Base-by-base conservation (phyloP, 2,113 vertebrate species). In the Naja naja region DNA sequence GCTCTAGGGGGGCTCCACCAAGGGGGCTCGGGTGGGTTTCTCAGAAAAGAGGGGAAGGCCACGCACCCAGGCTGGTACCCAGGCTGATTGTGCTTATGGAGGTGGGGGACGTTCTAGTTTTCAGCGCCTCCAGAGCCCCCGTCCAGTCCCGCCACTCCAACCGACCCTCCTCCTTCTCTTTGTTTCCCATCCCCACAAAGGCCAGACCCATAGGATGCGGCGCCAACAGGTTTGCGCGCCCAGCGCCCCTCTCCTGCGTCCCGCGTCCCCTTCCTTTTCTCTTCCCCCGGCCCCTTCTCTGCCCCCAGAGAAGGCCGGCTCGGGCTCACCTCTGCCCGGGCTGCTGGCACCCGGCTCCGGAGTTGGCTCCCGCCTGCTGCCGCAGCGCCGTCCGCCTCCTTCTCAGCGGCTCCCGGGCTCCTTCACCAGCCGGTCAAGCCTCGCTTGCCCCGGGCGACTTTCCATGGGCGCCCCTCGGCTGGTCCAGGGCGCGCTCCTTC, bases 241-340 rank as follows among this genome's bases (percentile, higher is more conserved):
- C 11, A 23, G 39, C 23, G 4, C 23, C 34, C 4, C 39, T 34
- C 47, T 47, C 8, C 25, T 14, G 55, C 39, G 2, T 25, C 52
- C 1, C 25, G 2, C 49, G 43, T 1, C 12, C 39, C 43, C 20
- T 47, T 39, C 47, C 10, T 30, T 25, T 58, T 2, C 20, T 12
- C 49, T 49, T 49, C 47, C 47, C 47, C 8, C 8, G 1, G 47
- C 95, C 12, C 10, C 6, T 27, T 94, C 93, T 95, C 96, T 95
- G 94, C 95, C 96, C 92, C 22, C n/a, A n/a, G n/a, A n/a, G n/a
- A n/a, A n/a, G 74, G 9, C 74, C 94, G 0, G 0, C 74, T 88
- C 3, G 87, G 94, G 91, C 86, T 64, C 69, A 91, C 14, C 86
- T 85, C 1, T 0, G 27, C 12, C 45, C 87, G 47, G 52, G 1